Base-by-base conservation (phyloP, 1,140 invertebrate species). In the Trichonephila inaurata region DNA sequence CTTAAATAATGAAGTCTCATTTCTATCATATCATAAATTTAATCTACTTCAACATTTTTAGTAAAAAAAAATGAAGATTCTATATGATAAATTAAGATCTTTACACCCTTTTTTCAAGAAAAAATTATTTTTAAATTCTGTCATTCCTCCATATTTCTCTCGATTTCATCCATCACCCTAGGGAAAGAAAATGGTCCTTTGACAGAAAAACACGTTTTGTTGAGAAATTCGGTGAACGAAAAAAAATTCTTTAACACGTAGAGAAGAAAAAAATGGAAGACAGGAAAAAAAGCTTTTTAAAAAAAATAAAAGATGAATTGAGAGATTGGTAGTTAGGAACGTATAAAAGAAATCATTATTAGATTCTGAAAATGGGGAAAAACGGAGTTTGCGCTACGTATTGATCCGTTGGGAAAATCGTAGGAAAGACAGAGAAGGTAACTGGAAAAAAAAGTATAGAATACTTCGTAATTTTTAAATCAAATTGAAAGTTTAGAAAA, bases 131-230 rank as follows among this genome's bases (percentile, higher is more conserved):
- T 14, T 14, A n/a, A 69, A 24, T 69, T 14, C 66, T n/a, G 66
- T 40, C 19, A 33, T 40, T 2, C 2, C 33, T 33, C 28, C 28
- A 16, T 66, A 21, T 28, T 72, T 33, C 69, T 33, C 24, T 72
- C n/a, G 5, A 77, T 7, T 19, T 77, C 72, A 77, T 77, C 14
- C 28, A 77, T 77, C 72, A 77, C 10, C 1, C 0, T 12, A 14
- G 14, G 5, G 10, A 77, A 77, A 40, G 72, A 77, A 77, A 77
- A 77, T 14, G 14, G 28, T 33, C 18, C 28, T 77, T 6, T 33
- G 72, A 18, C 72, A 77, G 2, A 77, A 77, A 77, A 77, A 77
- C 33, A 77, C 33, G 72, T 19, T 77, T 77, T 77, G 33, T 77
- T 77, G 40, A 77, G 33, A 77, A 40, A 77, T 40, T 18, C 28